Conservation (phyloP, 2,113 vertebrate genomes). For the Albula goreensis region DNA sequence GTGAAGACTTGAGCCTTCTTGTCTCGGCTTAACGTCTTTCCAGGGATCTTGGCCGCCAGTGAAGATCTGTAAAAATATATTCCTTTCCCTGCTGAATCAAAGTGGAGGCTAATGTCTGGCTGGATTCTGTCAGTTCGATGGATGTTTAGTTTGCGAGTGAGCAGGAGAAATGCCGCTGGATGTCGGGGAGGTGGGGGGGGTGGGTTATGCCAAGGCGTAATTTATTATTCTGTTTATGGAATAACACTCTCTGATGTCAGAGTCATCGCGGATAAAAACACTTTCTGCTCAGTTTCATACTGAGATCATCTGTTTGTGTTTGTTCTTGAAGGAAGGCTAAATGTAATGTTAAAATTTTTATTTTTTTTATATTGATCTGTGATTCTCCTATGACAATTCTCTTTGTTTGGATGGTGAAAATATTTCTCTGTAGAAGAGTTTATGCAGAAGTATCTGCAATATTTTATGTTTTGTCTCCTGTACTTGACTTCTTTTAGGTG, state of each 20-base stretch:
- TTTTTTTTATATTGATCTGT: neutral
- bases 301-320: too few relatives aligned
- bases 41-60: neutral
- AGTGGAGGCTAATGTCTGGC: neutral
- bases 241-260: too few relatives aligned
- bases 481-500: too few relatives aligned
- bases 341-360: neutral
- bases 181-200: neutral
- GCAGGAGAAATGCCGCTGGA: neutral
- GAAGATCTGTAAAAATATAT: neutral
- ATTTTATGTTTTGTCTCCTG: neutral
- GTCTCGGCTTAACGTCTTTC: constrained; percentile 4
- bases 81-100: neutral
- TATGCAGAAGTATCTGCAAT: too few relatives aligned
- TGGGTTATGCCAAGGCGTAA: too few relatives aligned
- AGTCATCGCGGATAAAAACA: too few relatives aligned
- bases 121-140: neutral
- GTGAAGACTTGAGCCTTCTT: constrained; percentile 10
- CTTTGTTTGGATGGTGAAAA: constrained; percentile 6
- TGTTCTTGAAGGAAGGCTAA: neutral
- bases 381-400: neutral
- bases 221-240: too few relatives aligned
- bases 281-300: too few relatives aligned
- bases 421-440: too few relatives aligned
- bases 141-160: neutral